A percentile compares a stretch with the other conserved stretches of the same genome.
These are phyloP conservation scores for Cerceris ruficornis DNA, from an alignment of 2,888 invertebrate genomes.

Conservation along the genomic window DNA sequence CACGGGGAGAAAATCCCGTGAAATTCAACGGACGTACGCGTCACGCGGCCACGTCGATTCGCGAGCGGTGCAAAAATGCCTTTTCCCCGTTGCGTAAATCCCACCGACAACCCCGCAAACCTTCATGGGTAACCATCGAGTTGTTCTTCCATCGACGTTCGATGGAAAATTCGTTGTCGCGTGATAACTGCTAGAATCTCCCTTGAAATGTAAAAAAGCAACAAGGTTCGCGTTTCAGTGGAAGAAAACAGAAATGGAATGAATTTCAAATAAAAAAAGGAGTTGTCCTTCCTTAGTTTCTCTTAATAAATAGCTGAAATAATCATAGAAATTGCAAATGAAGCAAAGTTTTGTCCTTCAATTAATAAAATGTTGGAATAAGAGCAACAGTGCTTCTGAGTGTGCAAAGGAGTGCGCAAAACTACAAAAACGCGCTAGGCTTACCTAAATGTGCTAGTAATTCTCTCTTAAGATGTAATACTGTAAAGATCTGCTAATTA, in stretches of 20 bases:
- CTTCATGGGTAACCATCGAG: slow-evolving; percentile 34
- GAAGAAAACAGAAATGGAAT: slow-evolving; percentile 19
- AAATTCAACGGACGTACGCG: slow-evolving; percentile 49
- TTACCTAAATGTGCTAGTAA: too few species aligned
- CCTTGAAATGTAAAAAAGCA: slow-evolving; percentile 1
- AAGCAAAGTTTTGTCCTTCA: too few species aligned
- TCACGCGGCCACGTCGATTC: slow-evolving; percentile 8
- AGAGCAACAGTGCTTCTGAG: too few species aligned
- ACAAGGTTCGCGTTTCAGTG: not conserved
- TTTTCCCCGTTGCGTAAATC: slow-evolving; percentile 54
- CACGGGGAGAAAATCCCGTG: slow-evolving; percentile 45
- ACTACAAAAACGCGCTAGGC: too few species aligned
- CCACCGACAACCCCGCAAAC: slow-evolving; percentile 45
- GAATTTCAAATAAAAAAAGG: too few species aligned
- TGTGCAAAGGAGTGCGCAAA: too few species aligned
- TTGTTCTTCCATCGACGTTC: slow-evolving; percentile 50
- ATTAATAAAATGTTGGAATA: too few species aligned
- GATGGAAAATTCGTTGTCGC: slow-evolving; percentile 63
- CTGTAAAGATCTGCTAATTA: too few species aligned
- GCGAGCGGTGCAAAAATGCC: slow-evolving; percentile 48
- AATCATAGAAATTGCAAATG: too few species aligned
- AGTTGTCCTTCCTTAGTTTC: too few species aligned
- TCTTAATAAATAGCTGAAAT: too few species aligned
- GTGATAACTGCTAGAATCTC: slow-evolving; percentile 18
- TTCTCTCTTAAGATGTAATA: too few species aligned